A percentile compares a stretch with the other conserved stretches of the same genome.
Evolutionary conservation across 2,113 vertebrate species (phyloP).

Genomic region (Macrotis lagotis): DNA sequence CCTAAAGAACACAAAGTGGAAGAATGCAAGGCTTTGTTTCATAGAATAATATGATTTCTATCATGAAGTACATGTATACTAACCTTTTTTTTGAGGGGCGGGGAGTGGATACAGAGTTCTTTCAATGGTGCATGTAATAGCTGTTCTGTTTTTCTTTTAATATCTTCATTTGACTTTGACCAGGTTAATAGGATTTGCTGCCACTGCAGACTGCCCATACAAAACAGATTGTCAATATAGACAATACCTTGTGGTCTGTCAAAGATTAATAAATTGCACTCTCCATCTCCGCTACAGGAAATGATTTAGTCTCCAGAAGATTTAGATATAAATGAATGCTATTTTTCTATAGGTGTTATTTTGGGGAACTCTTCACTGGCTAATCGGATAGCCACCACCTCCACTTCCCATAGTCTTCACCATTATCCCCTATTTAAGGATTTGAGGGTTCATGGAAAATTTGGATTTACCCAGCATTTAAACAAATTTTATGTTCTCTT

Average conservation of each 20-base stretch:
- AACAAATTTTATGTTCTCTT: conserved; percentile 38
- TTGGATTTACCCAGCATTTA: background rate
- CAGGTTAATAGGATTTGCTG: conserved; percentile 76
- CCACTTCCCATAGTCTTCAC: background rate
- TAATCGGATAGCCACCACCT: background rate
- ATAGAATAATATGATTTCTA: conserved; percentile 46
- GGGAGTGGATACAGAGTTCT: conserved; percentile 26
- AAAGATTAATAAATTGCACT: conserved; percentile 72
- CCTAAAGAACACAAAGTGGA: conserved; percentile 52
- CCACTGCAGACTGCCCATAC: conserved; percentile 57
- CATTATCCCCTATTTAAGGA: background rate
- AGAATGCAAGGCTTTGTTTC: conserved; percentile 49
- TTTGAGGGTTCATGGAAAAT: conserved; percentile 3
- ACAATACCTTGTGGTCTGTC: conserved; percentile 62
- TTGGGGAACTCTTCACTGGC: background rate
- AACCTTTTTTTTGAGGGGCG: conserved; percentile 44
- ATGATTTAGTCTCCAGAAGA: conserved; percentile 72
- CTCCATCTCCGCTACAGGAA: conserved; percentile 69
- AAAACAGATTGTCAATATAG: conserved; percentile 70
- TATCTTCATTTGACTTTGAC: conserved; percentile 79
- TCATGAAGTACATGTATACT: conserved; percentile 41
- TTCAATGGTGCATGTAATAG: conserved; percentile 49
- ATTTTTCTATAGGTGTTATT: background rate
- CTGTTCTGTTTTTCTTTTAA: conserved; percentile 66
- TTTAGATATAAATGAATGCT: conserved; percentile 47